phyloP scores from a whole-genome alignment of 2,888 invertebrate genomes.

The Bellardia bayeri region DNA sequence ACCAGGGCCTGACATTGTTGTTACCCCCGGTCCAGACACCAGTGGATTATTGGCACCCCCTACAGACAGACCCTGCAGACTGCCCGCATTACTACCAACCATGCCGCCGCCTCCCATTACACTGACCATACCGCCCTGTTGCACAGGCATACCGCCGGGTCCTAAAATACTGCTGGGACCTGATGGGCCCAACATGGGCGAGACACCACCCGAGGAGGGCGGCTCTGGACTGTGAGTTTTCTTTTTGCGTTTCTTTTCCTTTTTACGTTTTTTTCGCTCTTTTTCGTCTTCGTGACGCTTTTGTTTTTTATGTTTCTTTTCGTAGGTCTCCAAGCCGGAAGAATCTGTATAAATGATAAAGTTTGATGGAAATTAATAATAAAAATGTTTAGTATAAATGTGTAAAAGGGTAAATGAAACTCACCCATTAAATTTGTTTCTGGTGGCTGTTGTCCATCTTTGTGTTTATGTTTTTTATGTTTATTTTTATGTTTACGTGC shows the following conservation, averaged over 20 bases:
- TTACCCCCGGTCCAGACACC: slow-evolving; percentile 66
- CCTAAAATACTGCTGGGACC: slow-evolving; percentile 75
- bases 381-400: not conserved
- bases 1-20: slow-evolving; percentile 78
- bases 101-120: slow-evolving; percentile 1
- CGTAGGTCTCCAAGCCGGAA: slow-evolving; percentile 91
- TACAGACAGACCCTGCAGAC: slow-evolving; percentile 70
- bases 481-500: slow-evolving; percentile 97
- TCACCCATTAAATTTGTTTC: slow-evolving; percentile 90
- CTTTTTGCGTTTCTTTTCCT: slow-evolving; percentile 97
- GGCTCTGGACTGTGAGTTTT: slow-evolving; percentile 96
- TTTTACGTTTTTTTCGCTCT: slow-evolving; percentile 96
- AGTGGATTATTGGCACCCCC: slow-evolving; percentile 75
- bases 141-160: slow-evolving; percentile 69
- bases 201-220: slow-evolving; percentile 74
- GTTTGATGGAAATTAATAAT: not conserved
- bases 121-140: slow-evolving; percentile 66
- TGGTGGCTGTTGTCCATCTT: slow-evolving; percentile 92
- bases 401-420: not conserved
- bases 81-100: slow-evolving; percentile 70
- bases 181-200: slow-evolving; percentile 59
- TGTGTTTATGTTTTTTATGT: slow-evolving; percentile 97
- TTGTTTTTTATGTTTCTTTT: slow-evolving; percentile 97
- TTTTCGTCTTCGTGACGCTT: slow-evolving; percentile 97
- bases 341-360: slow-evolving; percentile 84